These are phyloP conservation scores for Diaperis boleti DNA, from an alignment of 2,888 invertebrate species.

Conservation along the genomic window DNA sequence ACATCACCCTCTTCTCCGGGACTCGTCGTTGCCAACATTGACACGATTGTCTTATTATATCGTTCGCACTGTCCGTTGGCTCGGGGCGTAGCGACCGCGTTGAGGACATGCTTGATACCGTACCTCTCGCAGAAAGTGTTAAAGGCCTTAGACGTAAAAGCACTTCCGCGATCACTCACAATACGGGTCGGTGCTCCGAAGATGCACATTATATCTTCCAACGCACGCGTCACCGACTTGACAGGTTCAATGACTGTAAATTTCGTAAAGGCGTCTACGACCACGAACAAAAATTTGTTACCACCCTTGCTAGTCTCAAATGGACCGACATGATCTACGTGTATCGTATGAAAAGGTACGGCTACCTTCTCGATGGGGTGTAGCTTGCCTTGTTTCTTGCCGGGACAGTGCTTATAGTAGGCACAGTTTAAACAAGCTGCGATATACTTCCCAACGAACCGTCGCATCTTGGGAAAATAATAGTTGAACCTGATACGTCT, in stretches of 20 bases:
- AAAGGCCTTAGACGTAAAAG: conserved; percentile 43
- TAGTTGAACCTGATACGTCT: conserved; percentile 31
- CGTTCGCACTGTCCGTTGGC: conserved; percentile 15
- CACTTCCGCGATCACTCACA: conserved; percentile 42
- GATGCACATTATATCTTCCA: conserved; percentile 29
- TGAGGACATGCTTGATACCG: conserved; percentile 42
- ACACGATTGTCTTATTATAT: not conserved
- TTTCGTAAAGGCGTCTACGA: conserved; percentile 54
- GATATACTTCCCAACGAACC: conserved; percentile 54
- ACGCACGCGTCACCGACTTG: conserved; percentile 44
- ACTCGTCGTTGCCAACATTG: conserved; percentile 17
- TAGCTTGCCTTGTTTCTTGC: conserved; percentile 49
- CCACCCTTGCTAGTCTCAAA: conserved; percentile 47
- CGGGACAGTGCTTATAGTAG: conserved; percentile 47
- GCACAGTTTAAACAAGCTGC: conserved; percentile 54
- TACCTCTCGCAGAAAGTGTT: conserved; percentile 31
- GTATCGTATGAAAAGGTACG: no score
- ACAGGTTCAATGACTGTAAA: conserved; percentile 50
- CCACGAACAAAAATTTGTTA: conserved; percentile 50
- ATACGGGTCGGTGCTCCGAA: conserved; percentile 48
- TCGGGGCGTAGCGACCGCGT: conserved; percentile 40
- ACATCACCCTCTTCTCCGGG: conserved; percentile 42
- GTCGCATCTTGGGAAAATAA: conserved; percentile 47
- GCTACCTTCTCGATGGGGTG: conserved; percentile 54
- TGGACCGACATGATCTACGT: no score